Base-by-base conservation (phyloP, 2,888 invertebrate species). In the Rhagonycha lutea region DNA sequence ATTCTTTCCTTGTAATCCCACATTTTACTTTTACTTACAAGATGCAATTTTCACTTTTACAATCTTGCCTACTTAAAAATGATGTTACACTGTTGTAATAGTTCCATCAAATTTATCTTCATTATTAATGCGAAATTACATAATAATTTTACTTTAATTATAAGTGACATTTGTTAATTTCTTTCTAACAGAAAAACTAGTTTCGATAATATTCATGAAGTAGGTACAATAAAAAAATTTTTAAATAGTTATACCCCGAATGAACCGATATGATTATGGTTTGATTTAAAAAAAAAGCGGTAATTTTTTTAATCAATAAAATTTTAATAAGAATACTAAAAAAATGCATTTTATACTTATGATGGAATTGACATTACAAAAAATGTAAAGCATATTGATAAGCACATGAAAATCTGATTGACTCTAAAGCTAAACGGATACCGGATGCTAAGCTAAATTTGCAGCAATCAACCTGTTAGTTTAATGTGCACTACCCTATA, bases 1-100 rank as follows among this genome's bases (percentile, higher is more conserved):
- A 70, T n/a, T 4, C 24, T 14, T 26, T 65, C 23, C 63, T 65
- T 26, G 63, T 24, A 70, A 72, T 73, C 69, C 60, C 61, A 75
- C 75, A 73, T 72, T 77, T 77, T 75, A 75, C 78, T 78, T 78
- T 78, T 78, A 78, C 78, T 14, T 60, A 72, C 62, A 72, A 68
- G 74, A 72, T 72, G 67, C 69, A 69, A 70, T 75, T 78, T 73
- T 77, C 77, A 77, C 77, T 77, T 77, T 77, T 47, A 47, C n/a
- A 47, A 47, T 47, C 8, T 47, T 47, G 12, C 47, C 47, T 47
- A 47, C 47, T 47, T 47, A 47, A n/a, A n/a, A 47, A 47, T 47
- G 47, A 47, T 47, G 47, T 47, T 47, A 47, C 47, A 12, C 47
- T 47, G 47, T 47, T 47, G 47, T n/a, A 47, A 47, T 12, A 2